A percentile compares a stretch with the other conserved stretches of the same genome.
Evolutionary conservation across 2,797 vertebrate species (phyloP).

Genomic region (Gobio occitaniae): DNA sequence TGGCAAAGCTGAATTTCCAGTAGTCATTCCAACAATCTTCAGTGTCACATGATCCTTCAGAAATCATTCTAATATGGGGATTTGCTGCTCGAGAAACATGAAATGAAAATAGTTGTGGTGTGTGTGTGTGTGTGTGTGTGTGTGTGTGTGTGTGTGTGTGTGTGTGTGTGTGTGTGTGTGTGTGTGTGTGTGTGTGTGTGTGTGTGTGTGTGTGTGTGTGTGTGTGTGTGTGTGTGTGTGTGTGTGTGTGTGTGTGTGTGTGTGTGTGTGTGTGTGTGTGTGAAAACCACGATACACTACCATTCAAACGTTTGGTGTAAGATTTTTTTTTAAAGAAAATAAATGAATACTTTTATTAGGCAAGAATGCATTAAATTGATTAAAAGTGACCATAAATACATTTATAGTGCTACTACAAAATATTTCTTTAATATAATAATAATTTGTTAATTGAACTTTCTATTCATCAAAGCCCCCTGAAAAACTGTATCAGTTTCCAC

Average conservation of each 20-base stretch:
- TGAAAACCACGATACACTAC: not conserved
- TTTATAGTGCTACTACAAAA: not conserved
- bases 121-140: no score
- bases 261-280: no score
- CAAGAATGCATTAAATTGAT: no score
- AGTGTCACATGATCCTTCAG: not conserved
- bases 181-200: no score
- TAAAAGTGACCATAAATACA: not conserved
- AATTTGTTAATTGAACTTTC: not conserved
- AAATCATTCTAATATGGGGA: not conserved
- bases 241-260: no score
- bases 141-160: no score
- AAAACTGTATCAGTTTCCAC: not conserved
- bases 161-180: no score
- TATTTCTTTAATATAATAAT: not conserved
- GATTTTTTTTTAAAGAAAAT: not conserved
- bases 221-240: no score
- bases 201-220: no score
- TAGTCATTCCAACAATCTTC: not conserved
- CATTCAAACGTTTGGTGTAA: not conserved
- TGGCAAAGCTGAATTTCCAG: not conserved
- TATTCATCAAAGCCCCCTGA: not conserved
- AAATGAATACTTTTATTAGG: no score
- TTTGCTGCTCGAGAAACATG: no score
- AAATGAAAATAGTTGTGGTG: not conserved